A percentile compares a stretch with the other conserved stretches of the same genome.
Evolutionary conservation across 2,797 vertebrate species (phyloP).

Genomic region (Myotis planiceps): DNA sequence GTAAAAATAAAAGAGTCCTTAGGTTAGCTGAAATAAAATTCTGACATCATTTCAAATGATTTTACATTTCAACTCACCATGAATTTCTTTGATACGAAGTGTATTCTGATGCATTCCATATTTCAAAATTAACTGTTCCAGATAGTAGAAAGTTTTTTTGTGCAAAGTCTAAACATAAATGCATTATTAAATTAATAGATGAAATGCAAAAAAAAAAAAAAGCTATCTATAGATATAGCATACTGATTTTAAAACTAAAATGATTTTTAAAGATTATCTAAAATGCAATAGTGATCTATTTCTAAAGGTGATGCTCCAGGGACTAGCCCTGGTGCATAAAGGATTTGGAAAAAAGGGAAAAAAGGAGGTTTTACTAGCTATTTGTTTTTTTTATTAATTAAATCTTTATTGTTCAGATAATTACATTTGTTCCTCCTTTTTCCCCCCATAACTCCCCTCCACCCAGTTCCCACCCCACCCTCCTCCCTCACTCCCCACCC

Average conservation of each 20-base stretch:
- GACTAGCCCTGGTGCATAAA: background rate
- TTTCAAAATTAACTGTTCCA: slow-evolving; percentile 98
- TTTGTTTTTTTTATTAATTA: too few relatives aligned
- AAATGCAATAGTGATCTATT: background rate
- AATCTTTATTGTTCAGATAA: too few relatives aligned
- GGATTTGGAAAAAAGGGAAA: background rate
- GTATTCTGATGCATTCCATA: slow-evolving; percentile 96
- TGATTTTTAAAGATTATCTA: slow-evolving; percentile 21
- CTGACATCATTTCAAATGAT: slow-evolving; percentile 19
- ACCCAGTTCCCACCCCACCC: too few relatives aligned
- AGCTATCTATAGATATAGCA: background rate
- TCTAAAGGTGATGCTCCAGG: background rate
- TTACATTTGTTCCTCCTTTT: too few relatives aligned
- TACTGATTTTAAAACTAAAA: slow-evolving; percentile 50
- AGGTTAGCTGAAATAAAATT: background rate
- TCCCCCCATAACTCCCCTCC: too few relatives aligned
- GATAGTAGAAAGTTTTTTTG: slow-evolving; percentile 98
- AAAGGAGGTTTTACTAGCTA: background rate
- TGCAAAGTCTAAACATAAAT: slow-evolving; percentile 91
- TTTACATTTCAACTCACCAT: slow-evolving; percentile 88
- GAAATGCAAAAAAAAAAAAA: background rate
- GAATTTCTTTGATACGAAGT: slow-evolving; percentile 97
- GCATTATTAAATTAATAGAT: background rate
- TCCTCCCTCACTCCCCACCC: too few relatives aligned
- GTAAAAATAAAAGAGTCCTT: slow-evolving; percentile 29